A percentile compares a stretch with the other conserved stretches of the same genome.
Conservation (phyloP, 92 coral and sea anemone genomes). For the Bergia puertoricense region DNA sequence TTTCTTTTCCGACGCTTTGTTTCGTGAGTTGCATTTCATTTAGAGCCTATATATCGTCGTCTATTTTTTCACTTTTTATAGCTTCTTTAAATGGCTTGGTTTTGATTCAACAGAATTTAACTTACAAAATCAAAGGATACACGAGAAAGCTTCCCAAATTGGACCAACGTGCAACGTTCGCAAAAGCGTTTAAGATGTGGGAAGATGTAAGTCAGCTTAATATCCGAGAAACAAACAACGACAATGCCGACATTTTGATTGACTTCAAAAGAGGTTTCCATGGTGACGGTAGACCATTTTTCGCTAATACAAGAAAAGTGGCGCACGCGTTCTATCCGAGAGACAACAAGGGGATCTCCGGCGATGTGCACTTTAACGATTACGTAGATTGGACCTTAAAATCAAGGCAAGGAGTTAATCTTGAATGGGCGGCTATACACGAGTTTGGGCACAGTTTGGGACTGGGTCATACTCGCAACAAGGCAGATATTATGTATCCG, state of each 20-base stretch:
- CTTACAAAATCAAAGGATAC: constrained; percentile 60
- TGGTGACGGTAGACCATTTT: neutral
- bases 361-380: constrained; percentile 90
- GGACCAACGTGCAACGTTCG: constrained; percentile 51
- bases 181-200: constrained; percentile 62
- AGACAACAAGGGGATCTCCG: constrained; percentile 25
- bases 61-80: too few species aligned
- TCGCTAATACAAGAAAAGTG: too few species aligned
- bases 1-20: too few species aligned
- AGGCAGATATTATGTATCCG: constrained; percentile 83
- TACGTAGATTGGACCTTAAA: constrained; percentile 63
- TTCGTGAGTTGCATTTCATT: too few species aligned
- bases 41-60: too few species aligned
- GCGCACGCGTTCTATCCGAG: neutral
- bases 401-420: constrained; percentile 41
- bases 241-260: constrained; percentile 5
- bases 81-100: too few species aligned
- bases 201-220: constrained; percentile 45
- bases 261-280: constrained; percentile 44
- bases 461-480: constrained; percentile 70
- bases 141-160: constrained; percentile 47
- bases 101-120: constrained; percentile 46
- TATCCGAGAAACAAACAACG: constrained; percentile 37
- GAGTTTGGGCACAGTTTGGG: constrained; percentile 51
- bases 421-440: constrained; percentile 85